Base-by-base conservation (phyloP, 1,140 invertebrate genomes). In the Linepithema humile region DNA sequence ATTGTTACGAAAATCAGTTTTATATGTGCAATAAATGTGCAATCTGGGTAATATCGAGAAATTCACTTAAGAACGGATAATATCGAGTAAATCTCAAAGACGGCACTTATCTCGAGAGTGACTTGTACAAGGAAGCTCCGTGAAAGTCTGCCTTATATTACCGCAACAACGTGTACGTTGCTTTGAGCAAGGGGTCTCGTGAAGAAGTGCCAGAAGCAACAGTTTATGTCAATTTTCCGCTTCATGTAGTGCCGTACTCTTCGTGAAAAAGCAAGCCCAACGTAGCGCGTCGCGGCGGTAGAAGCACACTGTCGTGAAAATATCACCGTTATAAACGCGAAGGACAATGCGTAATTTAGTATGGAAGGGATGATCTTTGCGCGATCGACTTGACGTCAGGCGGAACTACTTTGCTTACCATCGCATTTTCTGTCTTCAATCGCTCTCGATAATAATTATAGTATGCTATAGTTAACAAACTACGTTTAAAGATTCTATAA, bases 321-420 rank as follows among this genome's bases (percentile, higher is more conserved):
- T 87, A 87, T 87, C 72, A 72, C 85, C 35, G 57, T 87, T 78
- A 72, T 83, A 86, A 62, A 72, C 60, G 72, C 80, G 69, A 84
- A 77, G 65, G 57, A 69, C 85, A 57, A 87, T 87, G 64, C 38
- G 72, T 74, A 84, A 87, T 87, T 86, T 82, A 43, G 60, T 53
- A 53, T 59, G 69, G 7, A 26, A n/a, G 67, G 83, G 67, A 83
- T 85, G 83, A 83, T 85, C 70, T 23, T 32, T 43, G 48, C 55
- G 48, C 26, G 50, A 83, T 83, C 50, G 43, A 53, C 50, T 43
- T 64, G 32, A 48, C 48, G 38, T 45, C 40, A n/a, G n/a, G 45
- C 64, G 32, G 6, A 29, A 3, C 43, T 35, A 53, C 53, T 83
- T 40, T 15, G n/a, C 20, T 40, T 23, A 40, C n/a, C 35, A 15